Evolutionary conservation across 2,888 invertebrate species (phyloP).

Genomic region (Ophraella communa): DNA sequence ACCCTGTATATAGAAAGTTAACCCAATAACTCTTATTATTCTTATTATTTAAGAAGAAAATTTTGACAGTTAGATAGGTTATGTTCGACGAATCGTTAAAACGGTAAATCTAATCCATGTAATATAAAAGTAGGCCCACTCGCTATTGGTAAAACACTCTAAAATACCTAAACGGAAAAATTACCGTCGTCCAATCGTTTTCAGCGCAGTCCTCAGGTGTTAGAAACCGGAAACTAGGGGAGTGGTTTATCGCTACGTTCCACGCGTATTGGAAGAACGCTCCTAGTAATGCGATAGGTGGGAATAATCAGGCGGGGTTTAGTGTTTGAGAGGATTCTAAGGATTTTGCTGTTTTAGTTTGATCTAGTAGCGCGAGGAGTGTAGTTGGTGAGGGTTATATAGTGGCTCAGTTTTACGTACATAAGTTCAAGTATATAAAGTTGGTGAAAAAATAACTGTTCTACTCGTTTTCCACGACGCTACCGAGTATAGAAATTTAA

Average conservation of each 20-base stretch:
- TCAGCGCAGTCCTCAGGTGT: constrained; percentile 47
- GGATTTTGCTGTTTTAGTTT: constrained; percentile 17
- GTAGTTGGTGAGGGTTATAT: constrained; percentile 46
- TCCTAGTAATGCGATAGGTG: constrained; percentile 44
- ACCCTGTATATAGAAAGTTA: too few species aligned
- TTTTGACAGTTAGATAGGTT: too few species aligned
- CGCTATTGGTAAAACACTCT: neutral
- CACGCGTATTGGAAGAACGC: constrained; percentile 46
- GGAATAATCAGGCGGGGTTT: constrained; percentile 49
- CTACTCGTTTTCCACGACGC: neutral
- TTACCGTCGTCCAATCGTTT: constrained; percentile 15
- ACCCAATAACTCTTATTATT: too few species aligned
- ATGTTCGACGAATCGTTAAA: too few species aligned
- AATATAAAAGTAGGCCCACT: constrained; percentile 11
- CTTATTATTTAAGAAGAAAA: too few species aligned
- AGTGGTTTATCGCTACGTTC: constrained; percentile 33
- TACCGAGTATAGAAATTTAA: neutral
- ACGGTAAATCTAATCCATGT: constrained; percentile 7
- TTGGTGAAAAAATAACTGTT: constrained; percentile 8
- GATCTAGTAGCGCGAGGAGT: neutral
- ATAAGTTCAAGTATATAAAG: neutral
- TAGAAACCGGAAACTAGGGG: constrained; percentile 51
- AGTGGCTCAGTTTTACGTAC: constrained; percentile 12
- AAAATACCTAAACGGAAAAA: constrained; percentile 16
- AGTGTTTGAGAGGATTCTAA: constrained; percentile 39